A percentile compares a stretch with the other conserved stretches of the same genome.
These are phyloP conservation scores for Orchestes rusci DNA, from an alignment of 2,888 invertebrate species.

Conservation along the genomic window DNA sequence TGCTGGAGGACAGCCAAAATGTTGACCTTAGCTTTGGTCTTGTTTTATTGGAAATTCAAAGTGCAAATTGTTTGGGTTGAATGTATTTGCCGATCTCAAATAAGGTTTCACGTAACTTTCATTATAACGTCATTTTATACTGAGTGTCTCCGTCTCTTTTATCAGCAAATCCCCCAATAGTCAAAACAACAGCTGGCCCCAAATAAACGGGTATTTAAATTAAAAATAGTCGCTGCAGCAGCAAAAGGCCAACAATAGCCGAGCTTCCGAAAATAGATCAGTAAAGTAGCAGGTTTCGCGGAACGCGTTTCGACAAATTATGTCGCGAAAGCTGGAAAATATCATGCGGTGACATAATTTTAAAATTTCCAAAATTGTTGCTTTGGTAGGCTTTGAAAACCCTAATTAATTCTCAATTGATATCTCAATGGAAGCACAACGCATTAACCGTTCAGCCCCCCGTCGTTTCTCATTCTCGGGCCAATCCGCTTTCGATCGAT, in stretches of 20 bases:
- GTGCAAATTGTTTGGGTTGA: too few relatives aligned
- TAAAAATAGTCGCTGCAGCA: background rate
- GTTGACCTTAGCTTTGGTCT: too few relatives aligned
- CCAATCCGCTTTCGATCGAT: conserved; percentile 39
- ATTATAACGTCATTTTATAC: too few relatives aligned
- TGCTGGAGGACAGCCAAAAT: background rate
- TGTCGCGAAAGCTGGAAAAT: background rate
- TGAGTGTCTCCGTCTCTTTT: too few relatives aligned
- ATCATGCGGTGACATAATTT: background rate
- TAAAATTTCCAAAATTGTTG: too few relatives aligned
- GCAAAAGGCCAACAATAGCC: background rate
- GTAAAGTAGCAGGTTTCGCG: background rate
- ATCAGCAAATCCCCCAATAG: too few relatives aligned
- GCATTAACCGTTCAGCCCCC: conserved; percentile 22
- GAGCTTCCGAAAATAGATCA: conserved; percentile 1
- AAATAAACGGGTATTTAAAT: conserved; percentile 4
- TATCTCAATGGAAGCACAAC: conserved; percentile 29
- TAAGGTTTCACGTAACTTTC: too few relatives aligned
- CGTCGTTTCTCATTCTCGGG: conserved; percentile 21
- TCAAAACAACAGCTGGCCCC: background rate
- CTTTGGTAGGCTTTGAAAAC: background rate
- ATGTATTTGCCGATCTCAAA: too few relatives aligned
- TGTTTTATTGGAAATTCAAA: too few relatives aligned
- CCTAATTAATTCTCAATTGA: background rate
- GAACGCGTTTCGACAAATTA: conserved; percentile 3